A percentile compares a stretch with the other conserved stretches of the same genome.
phyloP scores from a whole-genome alignment of 2,888 invertebrate genomes.

The Lagria hirta region DNA sequence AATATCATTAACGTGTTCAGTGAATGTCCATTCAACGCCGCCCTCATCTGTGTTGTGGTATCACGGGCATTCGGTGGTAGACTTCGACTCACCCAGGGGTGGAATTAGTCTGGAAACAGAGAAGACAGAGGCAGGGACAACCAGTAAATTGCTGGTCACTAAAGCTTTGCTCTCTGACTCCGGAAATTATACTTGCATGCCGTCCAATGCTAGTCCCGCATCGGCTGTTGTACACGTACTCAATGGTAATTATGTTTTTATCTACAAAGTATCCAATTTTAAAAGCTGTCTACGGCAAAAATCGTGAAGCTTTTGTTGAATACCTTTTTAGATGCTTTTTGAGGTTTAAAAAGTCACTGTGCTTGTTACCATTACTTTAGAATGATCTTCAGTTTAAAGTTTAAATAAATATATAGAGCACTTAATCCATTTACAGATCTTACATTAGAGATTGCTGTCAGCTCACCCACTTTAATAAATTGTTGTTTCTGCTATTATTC shows the following conservation, averaged over 20 bases:
- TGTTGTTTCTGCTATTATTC: slow-evolving; percentile 10
- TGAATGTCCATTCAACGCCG: slow-evolving; percentile 82
- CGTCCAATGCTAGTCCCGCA: slow-evolving; percentile 79
- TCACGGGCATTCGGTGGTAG: slow-evolving; percentile 78
- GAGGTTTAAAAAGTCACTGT: too few species aligned
- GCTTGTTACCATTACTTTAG: too few species aligned
- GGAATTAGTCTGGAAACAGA: slow-evolving; percentile 87
- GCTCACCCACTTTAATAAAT: slow-evolving; percentile 14
- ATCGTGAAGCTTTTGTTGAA: too few species aligned
- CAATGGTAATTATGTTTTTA: slow-evolving; percentile 64
- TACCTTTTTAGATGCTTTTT: too few species aligned
- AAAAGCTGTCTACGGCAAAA: too few species aligned
- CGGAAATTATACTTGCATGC: slow-evolving; percentile 89
- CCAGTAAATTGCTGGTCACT: slow-evolving; percentile 79
- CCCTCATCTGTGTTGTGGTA: slow-evolving; percentile 82
- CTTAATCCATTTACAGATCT: too few species aligned
- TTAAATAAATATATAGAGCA: too few species aligned
- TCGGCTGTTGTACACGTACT: slow-evolving; percentile 83
- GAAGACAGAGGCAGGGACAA: slow-evolving; percentile 79
- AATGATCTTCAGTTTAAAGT: too few species aligned
- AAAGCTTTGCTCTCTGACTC: slow-evolving; percentile 82
- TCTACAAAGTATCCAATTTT: too few species aligned
- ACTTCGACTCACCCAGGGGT: slow-evolving; percentile 79
- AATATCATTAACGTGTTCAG: slow-evolving; percentile 84
- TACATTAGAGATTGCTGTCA: too few species aligned